Base-by-base conservation (phyloP, 2,113 vertebrate genomes). In the Apistogramma diplotaenia region DNA sequence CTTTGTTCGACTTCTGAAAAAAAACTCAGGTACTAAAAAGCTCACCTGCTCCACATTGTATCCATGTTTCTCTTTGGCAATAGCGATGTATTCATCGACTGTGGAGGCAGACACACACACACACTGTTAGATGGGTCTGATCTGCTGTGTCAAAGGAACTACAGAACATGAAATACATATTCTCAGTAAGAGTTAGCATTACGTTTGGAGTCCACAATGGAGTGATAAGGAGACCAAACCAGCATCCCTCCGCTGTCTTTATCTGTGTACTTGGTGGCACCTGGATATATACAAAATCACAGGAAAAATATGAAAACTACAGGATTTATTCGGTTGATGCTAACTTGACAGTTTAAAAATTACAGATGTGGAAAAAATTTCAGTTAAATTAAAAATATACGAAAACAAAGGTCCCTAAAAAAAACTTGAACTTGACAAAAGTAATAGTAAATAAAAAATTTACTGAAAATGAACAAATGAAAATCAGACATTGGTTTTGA, bases 71-170 rank as follows among this genome's bases (percentile, higher is more conserved):
- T 99, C 98, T 91, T 99, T 99, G 85, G 98, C 98, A 85, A 99
- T 97, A 55, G 98, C 96, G 92, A 99, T 97, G 89, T 99, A 99
- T 88, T 99, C 98, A 84, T 99, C 98, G 96, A 99, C 98, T 99
- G 96, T 29, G 95, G 95, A 49, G 18, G n/a, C 29, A 78, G 78
- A 61, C 16, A 27, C 9, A 67, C 15, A 33, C 57, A 65, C 43
- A 49, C 56, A 74, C 4, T 2, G 54, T 85, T 29, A 76, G 78
- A 16, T 59, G n/a, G 16, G 25, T 21, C 6, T 19, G 25, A 56
- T 37, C 2, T 13, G 16, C 19, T 23, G 43, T 16, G 19, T 23
- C 10, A 23, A 18, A 33, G 31, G 31, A 46, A 37, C 10, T 43
- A 70, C 25, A 70, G 25, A 70, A 73, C n/a, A 21, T 23, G 4